Base-by-base conservation (phyloP, 2,113 vertebrate species). In the Struthio camelus region DNA sequence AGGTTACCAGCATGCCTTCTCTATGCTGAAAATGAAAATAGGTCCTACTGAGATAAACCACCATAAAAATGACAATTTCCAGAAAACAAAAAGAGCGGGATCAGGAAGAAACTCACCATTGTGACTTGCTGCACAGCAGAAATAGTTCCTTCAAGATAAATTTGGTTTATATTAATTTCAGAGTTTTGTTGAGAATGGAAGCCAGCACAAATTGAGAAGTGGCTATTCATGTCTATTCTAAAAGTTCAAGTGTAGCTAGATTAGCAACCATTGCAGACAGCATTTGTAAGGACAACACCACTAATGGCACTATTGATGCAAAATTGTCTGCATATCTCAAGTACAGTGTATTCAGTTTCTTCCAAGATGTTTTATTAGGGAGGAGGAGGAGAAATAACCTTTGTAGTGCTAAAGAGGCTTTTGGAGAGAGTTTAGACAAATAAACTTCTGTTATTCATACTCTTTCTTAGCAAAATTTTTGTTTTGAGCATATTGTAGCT, bases 361-460 rank as follows among this genome's bases (percentile, higher is more conserved):
- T 86, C 72, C 30, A 75, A 56, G 72, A 11, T 92, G 40, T 80
- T 86, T 94, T 94, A 85, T 90, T 83, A 78, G 80, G 34, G 59
- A 78, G 50, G 69, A 87, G 70, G 24, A 82, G 77, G 24, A 87
- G 44, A 87, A 86, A 51, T 38, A 84, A 25, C 76, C 61, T 91
- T 93, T 91, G 42, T 94, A 61, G 17, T 54, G 53, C 40, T 83
- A 73, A 73, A 94, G 84, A 94, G 87, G 85, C 85, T 90, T 93
- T 82, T 91, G 81, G 50, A 87, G 90, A 87, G 67, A 87, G 67
- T 95, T 96, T 92, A 93, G 84, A 77, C 78, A 95, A 94, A 87
- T 77, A 87, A 66, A 58, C 34, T 87, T 94, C 14, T 85, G 75
- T 85, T 97, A 89, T 66, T 93, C 76, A 38, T 85, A 36, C 46